phyloP scores from a whole-genome alignment of 1,140 invertebrate species.

The Fopius arisanus region DNA sequence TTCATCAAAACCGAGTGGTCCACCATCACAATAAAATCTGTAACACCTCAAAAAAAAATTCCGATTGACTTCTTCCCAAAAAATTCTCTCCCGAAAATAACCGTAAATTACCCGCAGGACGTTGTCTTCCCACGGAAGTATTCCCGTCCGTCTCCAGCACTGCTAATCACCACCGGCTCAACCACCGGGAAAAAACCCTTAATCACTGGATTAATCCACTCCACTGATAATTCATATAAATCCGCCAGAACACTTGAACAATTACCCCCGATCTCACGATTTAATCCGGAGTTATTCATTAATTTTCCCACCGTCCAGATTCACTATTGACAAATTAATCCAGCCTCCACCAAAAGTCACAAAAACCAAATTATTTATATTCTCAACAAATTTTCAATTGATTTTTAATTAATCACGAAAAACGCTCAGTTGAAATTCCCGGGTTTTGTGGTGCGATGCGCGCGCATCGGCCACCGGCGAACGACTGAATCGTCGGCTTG shows the following conservation, averaged over 20 bases:
- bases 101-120: constrained; percentile 32
- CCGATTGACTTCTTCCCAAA: no score
- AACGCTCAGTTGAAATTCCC: constrained; percentile 1
- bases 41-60: no score
- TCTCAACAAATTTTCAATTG: neutral
- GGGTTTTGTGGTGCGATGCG: constrained; percentile 26
- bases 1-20: no score
- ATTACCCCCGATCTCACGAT: neutral
- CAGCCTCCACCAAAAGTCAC: no score
- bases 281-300: constrained; percentile 14
- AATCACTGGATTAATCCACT: neutral
- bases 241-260: neutral
- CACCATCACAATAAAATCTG: no score
- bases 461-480: constrained; percentile 36
- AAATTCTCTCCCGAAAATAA: no score
- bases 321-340: neutral
- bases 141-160: constrained; percentile 37
- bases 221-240: neutral
- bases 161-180: constrained; percentile 27
- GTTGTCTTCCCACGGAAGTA: constrained; percentile 34
- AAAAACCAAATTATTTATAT: no score
- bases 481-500: constrained; percentile 46
- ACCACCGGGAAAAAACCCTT: neutral
- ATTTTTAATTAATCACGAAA: neutral
- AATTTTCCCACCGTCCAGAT: neutral